Base-by-base conservation (phyloP, 1,140 invertebrate genomes). In the Adoxophyes honmai region DNA sequence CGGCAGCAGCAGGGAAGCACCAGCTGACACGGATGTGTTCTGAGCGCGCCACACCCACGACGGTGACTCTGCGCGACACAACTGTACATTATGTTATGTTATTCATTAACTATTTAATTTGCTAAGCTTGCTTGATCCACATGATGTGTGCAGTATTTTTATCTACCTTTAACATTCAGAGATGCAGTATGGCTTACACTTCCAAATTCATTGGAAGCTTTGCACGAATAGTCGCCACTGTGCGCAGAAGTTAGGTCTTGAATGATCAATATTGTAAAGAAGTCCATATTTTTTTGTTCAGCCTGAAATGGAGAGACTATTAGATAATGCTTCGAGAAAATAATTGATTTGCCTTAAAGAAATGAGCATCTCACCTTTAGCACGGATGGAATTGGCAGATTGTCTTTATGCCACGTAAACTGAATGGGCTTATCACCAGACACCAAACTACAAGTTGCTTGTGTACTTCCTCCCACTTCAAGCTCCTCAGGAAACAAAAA, bases 131-230 rank as follows among this genome's bases (percentile, higher is more conserved):
- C 2, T 21, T 28, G 21, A 5, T 52, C 18, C 55, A 59, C 39
- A 16, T 3, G 3, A 39, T 4, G 9, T 38, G 4, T 9, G 33
- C 9, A 60, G 60, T 57, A 37, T 57, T 39, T 33, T 70, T 60
- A 68, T 59, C 51, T 94, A 96, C 95, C 95, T 90, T 96, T 94
- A 75, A 96, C 95, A 78, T 91, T 91, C 68, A 96, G 91, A 60
- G 92, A 91, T 75, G 94, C 93, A 68, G 91, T 93, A 77, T 94
- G 92, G 51, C 91, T 92, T 66, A 94, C 92, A 71, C 93, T 91
- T 37, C 93, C 94, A 70, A 94, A 94, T 57, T 92, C 90, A 81
- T 95, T 95, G 60, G 91, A 90, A 54, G 94, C 94, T 75, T 93
- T 91, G 77, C 94, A 95, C 14, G 94, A 92, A 81, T 95, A 95